phyloP scores from a whole-genome alignment of 2,888 invertebrate species.

The Lamproptera curius region DNA sequence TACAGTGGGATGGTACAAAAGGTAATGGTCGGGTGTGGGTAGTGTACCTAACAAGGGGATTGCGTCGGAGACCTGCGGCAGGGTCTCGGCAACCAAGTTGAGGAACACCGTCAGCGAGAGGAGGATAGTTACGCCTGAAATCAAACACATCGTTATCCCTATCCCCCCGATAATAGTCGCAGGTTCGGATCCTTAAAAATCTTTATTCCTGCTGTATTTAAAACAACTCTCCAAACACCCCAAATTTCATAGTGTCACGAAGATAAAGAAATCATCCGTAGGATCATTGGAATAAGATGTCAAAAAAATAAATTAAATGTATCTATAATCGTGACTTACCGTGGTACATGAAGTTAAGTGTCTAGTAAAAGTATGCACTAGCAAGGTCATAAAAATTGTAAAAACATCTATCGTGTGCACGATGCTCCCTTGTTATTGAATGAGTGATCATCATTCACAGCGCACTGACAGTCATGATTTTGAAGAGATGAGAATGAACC shows the following conservation, averaged over 20 bases:
- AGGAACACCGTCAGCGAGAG: conserved; percentile 99
- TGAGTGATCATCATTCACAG: conserved; percentile 2
- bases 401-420: conserved; percentile 48
- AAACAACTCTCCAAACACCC: conserved; percentile 52
- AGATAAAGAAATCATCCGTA: no score
- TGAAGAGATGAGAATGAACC: conserved; percentile 7
- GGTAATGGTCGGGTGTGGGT: conserved; percentile 56
- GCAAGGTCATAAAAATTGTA: conserved; percentile 33
- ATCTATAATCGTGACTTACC: no score
- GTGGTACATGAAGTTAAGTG: no score
- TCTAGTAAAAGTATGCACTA: conserved; percentile 7
- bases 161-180: conserved; percentile 25
- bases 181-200: neutral
- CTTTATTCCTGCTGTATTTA: neutral
- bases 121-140: conserved; percentile 99
- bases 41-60: conserved; percentile 99
- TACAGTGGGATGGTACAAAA: conserved; percentile 41
- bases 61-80: conserved; percentile 99
- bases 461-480: conserved; percentile 27
- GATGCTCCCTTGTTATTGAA: conserved; percentile 42
- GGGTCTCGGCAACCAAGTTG: conserved; percentile 99
- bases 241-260: no score
- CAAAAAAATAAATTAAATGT: no score
- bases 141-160: conserved; percentile 80
- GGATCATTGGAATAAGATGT: no score